These are phyloP conservation scores for Metalampra italica DNA, from an alignment of 2,888 invertebrate species.

Conservation along the genomic window DNA sequence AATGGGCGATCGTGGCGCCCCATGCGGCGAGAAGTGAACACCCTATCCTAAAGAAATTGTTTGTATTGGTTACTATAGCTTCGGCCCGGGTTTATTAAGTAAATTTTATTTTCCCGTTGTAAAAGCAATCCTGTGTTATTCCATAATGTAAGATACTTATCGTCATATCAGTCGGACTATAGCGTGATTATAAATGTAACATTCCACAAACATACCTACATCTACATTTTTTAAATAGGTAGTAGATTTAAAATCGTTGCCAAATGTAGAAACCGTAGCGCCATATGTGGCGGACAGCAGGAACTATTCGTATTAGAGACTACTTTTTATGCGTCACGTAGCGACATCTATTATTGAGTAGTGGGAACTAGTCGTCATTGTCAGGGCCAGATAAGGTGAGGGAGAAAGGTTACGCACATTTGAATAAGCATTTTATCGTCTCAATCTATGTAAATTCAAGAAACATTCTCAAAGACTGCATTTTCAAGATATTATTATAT, in stretches of 20 bases:
- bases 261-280: too few species aligned
- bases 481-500: neutral
- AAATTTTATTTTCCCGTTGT: neutral
- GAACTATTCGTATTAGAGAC: slow-evolving; percentile 11
- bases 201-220: too few species aligned
- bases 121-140: too few species aligned
- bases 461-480: neutral
- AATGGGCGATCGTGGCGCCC: slow-evolving; percentile 75
- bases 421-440: slow-evolving; percentile 23
- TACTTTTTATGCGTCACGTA: slow-evolving; percentile 18
- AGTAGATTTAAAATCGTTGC: too few species aligned
- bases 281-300: slow-evolving; percentile 5
- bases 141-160: too few species aligned
- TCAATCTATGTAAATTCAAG: slow-evolving; percentile 11
- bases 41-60: slow-evolving; percentile 22
- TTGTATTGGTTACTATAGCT: too few species aligned
- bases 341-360: slow-evolving; percentile 70
- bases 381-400: slow-evolving; percentile 7
- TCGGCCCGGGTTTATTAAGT: neutral
- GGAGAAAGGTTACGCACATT: slow-evolving; percentile 19
- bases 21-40: slow-evolving; percentile 64
- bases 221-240: too few species aligned
- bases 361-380: slow-evolving; percentile 37
- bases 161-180: too few species aligned
- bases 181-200: too few species aligned